These are phyloP conservation scores for Caenorhabditis sulstoni DNA, from an alignment of 2,888 invertebrate genomes.

Conservation along the genomic window DNA sequence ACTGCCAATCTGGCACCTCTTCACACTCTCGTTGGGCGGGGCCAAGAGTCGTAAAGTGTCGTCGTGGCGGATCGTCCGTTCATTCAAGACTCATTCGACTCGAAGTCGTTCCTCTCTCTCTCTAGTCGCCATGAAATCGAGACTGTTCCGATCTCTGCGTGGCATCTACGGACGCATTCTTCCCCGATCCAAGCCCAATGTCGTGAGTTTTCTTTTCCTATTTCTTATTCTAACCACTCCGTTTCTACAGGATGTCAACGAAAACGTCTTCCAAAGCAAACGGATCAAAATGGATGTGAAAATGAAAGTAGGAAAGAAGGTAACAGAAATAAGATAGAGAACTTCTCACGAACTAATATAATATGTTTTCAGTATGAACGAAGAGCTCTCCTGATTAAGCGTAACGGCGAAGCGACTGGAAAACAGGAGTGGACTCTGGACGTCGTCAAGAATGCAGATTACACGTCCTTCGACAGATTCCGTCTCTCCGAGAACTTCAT, in stretches of 20 bases:
- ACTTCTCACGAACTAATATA: not conserved
- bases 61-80: not conserved
- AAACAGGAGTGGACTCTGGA: constrained; percentile 31
- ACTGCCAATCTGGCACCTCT: too few relatives aligned
- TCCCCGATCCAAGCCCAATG: too few relatives aligned
- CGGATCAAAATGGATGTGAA: constrained; percentile 11
- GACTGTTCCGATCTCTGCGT: constrained; percentile 10
- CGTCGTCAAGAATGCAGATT: constrained; percentile 46
- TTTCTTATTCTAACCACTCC: not conserved
- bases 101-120: not conserved
- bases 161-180: not conserved
- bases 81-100: not conserved
- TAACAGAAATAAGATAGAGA: not conserved
- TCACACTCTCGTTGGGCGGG: not conserved
- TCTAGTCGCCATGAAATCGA: not conserved
- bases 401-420: constrained; percentile 3
- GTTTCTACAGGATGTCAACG: not conserved
- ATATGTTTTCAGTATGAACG: constrained; percentile 19
- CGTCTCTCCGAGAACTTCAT: constrained; percentile 27
- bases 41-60: not conserved
- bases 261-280: too few relatives aligned
- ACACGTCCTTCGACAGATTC: constrained; percentile 39
- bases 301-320: constrained; percentile 18
- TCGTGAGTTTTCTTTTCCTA: constrained; percentile 1
- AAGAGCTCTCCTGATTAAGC: constrained; percentile 16